Percentiles rank a stretch among this genome's conserved stretches.
These are phyloP conservation scores for Piscicola geometra DNA, from an alignment of 2,888 invertebrate species.

Conservation along the genomic window DNA sequence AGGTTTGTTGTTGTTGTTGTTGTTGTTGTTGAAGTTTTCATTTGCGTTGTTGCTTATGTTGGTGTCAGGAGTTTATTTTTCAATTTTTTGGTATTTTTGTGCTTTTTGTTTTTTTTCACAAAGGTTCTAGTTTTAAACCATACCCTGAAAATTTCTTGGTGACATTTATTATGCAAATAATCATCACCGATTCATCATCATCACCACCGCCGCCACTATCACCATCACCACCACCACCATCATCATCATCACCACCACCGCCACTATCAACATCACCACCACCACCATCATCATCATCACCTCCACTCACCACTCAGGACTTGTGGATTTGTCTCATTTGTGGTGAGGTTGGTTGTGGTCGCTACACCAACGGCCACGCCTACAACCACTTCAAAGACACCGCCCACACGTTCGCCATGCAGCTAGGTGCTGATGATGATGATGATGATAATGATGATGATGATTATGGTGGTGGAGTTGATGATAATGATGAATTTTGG, in stretches of 20 bases:
- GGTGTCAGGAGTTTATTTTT: no score
- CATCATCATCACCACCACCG: not conserved
- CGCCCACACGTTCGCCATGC: slow-evolving; percentile 93
- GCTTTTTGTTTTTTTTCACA: not conserved
- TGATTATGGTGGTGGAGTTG: not conserved
- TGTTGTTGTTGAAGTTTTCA: not conserved
- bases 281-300: not conserved
- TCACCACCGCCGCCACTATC: not conserved
- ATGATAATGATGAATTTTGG: no score
- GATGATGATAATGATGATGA: not conserved
- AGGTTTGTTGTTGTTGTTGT: slow-evolving; percentile 48
- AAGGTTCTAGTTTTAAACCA: no score
- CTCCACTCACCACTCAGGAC: slow-evolving; percentile 56
- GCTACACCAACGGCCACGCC: slow-evolving; percentile 84
- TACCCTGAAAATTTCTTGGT: no score
- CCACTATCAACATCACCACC: not conserved
- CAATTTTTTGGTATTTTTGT: not conserved
- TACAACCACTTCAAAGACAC: slow-evolving; percentile 81
- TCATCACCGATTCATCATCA: not conserved
- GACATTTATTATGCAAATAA: no score
- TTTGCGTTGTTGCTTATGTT: not conserved
- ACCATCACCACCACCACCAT: not conserved
- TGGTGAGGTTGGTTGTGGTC: slow-evolving; percentile 94
- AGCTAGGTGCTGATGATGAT: slow-evolving; percentile 62
- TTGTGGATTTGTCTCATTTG: slow-evolving; percentile 99